Percentiles rank a stretch among this genome's conserved stretches.
These are phyloP conservation scores for Zosterops lateralis DNA, from an alignment of 2,113 vertebrate species.

Conservation along the genomic window DNA sequence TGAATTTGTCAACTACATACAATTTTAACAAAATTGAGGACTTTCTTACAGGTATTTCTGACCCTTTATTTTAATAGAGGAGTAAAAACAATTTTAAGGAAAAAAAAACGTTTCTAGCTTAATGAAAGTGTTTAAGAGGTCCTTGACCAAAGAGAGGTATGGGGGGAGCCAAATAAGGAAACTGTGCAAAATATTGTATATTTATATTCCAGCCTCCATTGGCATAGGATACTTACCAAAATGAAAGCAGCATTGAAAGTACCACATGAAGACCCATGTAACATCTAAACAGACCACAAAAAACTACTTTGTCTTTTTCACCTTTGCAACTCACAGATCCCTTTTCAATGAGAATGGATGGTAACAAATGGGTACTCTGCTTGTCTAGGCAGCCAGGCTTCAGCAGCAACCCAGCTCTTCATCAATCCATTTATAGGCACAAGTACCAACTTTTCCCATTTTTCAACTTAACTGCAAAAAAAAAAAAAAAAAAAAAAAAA, in stretches of 20 bases:
- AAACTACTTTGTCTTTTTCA: neutral
- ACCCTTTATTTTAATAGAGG: neutral
- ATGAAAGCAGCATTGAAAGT: neutral
- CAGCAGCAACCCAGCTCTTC: neutral
- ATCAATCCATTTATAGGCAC: neutral
- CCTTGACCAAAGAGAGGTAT: neutral
- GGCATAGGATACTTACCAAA: neutral
- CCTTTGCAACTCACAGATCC: neutral
- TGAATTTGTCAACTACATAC: neutral
- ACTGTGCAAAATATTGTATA: neutral
- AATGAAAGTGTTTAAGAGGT: neutral
- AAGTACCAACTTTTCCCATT: neutral
- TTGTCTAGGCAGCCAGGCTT: neutral
- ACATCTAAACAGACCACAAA: neutral
- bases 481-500: neutral
- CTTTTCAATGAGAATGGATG: neutral
- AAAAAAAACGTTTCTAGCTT: neutral
- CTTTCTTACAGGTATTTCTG: neutral
- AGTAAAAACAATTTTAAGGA: neutral
- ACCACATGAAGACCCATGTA: neutral
- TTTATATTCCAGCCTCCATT: neutral
- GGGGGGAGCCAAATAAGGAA: fast-evolving
- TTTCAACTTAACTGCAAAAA: neutral
- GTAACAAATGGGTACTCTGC: neutral
- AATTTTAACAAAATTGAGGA: neutral